phyloP scores from a whole-genome alignment of 2,888 invertebrate species.

The Chymomyza procnemis region DNA sequence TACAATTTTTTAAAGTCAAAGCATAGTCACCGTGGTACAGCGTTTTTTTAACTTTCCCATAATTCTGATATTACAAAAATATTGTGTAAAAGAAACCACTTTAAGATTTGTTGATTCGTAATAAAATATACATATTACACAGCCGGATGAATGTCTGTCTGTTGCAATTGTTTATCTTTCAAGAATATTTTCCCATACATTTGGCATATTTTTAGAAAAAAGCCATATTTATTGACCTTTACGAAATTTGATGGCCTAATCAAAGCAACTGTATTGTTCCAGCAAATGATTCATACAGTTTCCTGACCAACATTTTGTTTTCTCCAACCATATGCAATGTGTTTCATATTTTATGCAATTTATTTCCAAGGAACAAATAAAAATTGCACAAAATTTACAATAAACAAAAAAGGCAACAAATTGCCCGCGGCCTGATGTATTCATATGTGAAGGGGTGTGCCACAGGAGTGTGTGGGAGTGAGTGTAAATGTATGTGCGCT shows the following conservation, averaged over 20 bases:
- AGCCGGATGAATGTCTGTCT: too few species aligned
- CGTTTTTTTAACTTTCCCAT: too few species aligned
- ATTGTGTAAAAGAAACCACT: too few species aligned
- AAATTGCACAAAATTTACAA: constrained; percentile 39
- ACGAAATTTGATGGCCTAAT: not conserved
- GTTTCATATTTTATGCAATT: not conserved
- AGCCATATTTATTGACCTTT: not conserved
- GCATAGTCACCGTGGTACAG: too few species aligned
- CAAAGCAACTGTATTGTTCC: too few species aligned
- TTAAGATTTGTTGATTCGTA: too few species aligned
- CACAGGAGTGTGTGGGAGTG: not conserved
- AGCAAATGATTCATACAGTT: not conserved
- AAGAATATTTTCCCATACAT: not conserved
- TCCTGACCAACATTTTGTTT: not conserved
- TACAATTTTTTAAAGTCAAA: too few species aligned
- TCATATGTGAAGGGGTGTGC: not conserved
- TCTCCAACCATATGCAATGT: not conserved
- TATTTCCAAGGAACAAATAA: constrained; percentile 10
- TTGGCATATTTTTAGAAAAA: not conserved
- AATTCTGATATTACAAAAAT: too few species aligned
- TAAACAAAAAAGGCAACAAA: constrained; percentile 7
- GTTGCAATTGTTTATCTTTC: too few species aligned
- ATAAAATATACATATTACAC: too few species aligned
- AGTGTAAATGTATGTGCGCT: not conserved
- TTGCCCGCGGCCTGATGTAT: not conserved